Conservation (phyloP, 2,888 invertebrate genomes). For the Protophormia terraenovae region DNA sequence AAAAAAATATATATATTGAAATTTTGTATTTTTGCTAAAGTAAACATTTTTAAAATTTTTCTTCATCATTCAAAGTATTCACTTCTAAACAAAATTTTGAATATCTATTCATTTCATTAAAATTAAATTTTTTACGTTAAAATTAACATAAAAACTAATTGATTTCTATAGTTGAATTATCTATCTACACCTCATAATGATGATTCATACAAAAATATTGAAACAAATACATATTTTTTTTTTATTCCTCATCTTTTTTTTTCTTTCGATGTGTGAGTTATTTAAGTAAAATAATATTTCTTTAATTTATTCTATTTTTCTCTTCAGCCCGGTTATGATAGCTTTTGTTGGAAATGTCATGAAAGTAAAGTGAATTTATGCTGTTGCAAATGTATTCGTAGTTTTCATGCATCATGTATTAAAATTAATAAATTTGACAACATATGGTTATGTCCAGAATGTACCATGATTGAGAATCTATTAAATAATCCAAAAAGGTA, state of each 20-base stretch:
- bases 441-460: conserved; percentile 94
- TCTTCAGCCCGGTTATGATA: conserved; percentile 84
- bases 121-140: too few relatives aligned
- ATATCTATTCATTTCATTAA: too few relatives aligned
- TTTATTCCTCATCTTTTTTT: not conserved
- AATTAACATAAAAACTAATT: too few relatives aligned
- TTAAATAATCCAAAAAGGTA: conserved; percentile 76
- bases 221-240: not conserved
- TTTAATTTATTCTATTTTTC: conserved; percentile 14
- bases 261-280: not conserved
- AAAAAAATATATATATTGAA: too few relatives aligned
- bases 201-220: not conserved
- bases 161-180: too few relatives aligned
- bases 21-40: too few relatives aligned
- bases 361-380: conserved; percentile 84
- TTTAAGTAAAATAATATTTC: not conserved
- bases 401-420: conserved; percentile 92
- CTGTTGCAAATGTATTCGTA: conserved; percentile 92
- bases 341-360: conserved; percentile 96
- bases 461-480: conserved; percentile 84
- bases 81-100: too few relatives aligned
- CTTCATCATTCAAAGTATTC: too few relatives aligned
- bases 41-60: too few relatives aligned
- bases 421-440: conserved; percentile 81
- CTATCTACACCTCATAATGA: not conserved